Evolutionary conservation across 2,888 invertebrate species (phyloP), one percentile per base, ranked within the genome.

Genomic region (Microplitis manilae): DNA sequence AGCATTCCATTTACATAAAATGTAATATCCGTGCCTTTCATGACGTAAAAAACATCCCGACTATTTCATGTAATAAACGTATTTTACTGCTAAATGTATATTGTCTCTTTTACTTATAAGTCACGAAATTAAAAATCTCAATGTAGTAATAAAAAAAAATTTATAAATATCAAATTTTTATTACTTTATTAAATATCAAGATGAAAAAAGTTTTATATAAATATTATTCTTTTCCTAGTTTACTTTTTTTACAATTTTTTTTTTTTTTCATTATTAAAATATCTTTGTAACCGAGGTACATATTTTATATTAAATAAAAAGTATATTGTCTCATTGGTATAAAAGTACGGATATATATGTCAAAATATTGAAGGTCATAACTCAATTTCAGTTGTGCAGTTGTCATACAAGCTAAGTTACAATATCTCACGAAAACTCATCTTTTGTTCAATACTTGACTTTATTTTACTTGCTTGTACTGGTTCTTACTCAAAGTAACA

Each of bases 331-430:
- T 30, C 4, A 30, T 30, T 30, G 30, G 30, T 30, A 30, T 30
- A 30, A 30, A 20, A 30, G 30, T 4, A 30, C 2, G 2, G 2
- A 4, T 30, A 30, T 30, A 30, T 30, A 30, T 30, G 2, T 30
- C 73, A 67, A 41, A 71, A 68, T 76, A 75, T 75, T 78, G 62
- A 17, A 73, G 73, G 77, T 78, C 71, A 75, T 80, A 78, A 80
- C 77, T 80, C 80, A 78, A 80, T 79, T 78, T 79, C 74, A 76
- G 77, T 76, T 76, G 41, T 76, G 76, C 78, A 74, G 74, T 71
- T 74, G 79, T 71, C 75, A 72, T 9, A 64, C 68, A 78, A 78
- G 41, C 68, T 73, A 50, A 65, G 74, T 38, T 65, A 64, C 69
- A 65, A 77, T 73, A 73, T 68, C 73, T 60, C 20, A 64, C 59